Evolutionary conservation across 2,797 vertebrate species (phyloP).

Genomic region (Poecilia picta): DNA sequence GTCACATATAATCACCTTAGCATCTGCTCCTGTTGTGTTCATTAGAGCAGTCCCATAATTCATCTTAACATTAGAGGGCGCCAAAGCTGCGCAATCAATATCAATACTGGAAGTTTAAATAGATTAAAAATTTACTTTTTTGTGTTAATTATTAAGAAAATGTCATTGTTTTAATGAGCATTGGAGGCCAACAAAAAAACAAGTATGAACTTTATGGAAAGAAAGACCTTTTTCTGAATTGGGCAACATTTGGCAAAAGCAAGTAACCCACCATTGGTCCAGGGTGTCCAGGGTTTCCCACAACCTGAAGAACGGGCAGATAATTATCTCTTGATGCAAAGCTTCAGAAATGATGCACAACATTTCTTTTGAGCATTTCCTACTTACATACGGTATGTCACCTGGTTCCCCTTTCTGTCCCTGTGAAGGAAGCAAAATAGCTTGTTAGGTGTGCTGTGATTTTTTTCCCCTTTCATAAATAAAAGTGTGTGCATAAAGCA

Average conservation of each 20-base stretch:
- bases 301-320: conserved; percentile 77
- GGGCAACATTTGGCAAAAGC: not conserved
- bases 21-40: not conserved
- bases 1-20: not conserved
- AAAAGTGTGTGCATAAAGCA: not conserved
- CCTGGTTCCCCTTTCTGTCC: conserved; percentile 97
- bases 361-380: not conserved
- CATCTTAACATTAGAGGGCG: not conserved
- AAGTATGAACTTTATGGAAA: not conserved
- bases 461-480: not conserved
- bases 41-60: not conserved
- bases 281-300: conserved; percentile 84
- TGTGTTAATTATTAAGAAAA: not conserved
- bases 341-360: not conserved
- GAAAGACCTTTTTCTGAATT: not conserved
- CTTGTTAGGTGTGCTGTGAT: not conserved
- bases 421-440: conserved; percentile 64
- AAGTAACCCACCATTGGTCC: conserved; percentile 85
- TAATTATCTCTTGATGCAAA: not conserved
- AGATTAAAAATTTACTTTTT: not conserved
- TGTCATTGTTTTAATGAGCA: not conserved
- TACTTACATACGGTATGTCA: conserved; percentile 92
- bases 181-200: too few species aligned
- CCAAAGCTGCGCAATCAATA: not conserved
- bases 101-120: not conserved